Evolutionary conservation across 64 coral and sea anemone genomes (phyloP), one percentile per base, ranked within the genome.

Genomic region (Dendrophyllia cribrosa): DNA sequence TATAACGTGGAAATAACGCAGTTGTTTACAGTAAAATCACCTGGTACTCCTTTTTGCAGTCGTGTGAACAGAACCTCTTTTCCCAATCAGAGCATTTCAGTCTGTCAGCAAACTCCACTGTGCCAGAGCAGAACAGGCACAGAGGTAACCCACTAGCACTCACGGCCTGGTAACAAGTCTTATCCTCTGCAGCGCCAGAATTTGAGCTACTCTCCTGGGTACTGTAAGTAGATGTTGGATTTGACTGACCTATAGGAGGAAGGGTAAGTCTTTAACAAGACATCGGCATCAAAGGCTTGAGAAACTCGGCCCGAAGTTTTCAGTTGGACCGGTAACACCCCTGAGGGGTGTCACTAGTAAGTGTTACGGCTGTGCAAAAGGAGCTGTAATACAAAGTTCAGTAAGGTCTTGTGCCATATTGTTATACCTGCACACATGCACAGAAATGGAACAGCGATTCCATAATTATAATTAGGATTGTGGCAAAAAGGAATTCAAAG

Each of bases 1-100:
- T 22, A 3, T 24, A 14, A 24, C 10, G 9, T 17, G 9, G 9
- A 43, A 72, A 46, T 17, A 25, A 49, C 24, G 47, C 7, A 23
- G 6, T 47, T 23, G 7, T 76, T 47, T 76, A 25, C 11, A 22
- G 14, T 6, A 15, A 3, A 23, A 45, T 63, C 43, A 95, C 94
- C 88, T 95, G 94, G 73, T 95, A 95, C 21, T 91, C 75, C 70
- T 95, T 75, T 80, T 95, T 95, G 59, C 94, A 95, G 34, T 95
- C 83, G 58, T 91, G 67, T 7, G 88, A 91, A 91, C 94, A 95
- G 44, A 95, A 95, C 34, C 94, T 76, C 5, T 83, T 69, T 24
- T 95, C 94, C 94, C 94, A 95, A 6, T 71, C 81, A 12, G 60
- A 51, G 19, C 80, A 84, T 48, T 46, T 79, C 34, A 67, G 43